Conservation (phyloP, 2,113 vertebrate genomes). For the Struthidea cinerea region DNA sequence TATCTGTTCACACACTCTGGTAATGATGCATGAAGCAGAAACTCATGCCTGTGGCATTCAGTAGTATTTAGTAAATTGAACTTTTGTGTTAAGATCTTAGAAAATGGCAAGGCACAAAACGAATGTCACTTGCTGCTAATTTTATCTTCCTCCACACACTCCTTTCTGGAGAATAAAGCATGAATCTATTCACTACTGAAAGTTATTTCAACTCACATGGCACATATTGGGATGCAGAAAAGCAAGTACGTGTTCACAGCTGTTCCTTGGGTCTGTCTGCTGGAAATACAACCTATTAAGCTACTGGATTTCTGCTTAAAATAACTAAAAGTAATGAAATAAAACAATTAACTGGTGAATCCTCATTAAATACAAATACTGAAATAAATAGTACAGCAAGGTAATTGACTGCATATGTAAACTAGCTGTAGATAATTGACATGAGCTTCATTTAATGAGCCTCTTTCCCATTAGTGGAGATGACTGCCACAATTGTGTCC, state of each 20-base stretch:
- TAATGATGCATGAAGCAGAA: conserved; percentile 38
- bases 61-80: conserved; percentile 51
- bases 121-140: conserved; percentile 27
- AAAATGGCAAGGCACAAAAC: conserved; percentile 52
- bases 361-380: conserved; percentile 41
- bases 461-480: neutral
- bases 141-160: neutral
- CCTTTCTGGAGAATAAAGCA: neutral
- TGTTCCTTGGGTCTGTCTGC: neutral
- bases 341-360: neutral
- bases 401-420: conserved; percentile 50
- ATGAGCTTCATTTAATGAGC: conserved; percentile 20
- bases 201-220: neutral
- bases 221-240: neutral
- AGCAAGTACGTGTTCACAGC: neutral
- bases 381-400: conserved; percentile 39
- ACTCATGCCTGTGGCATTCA: conserved; percentile 22
- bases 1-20: conserved; percentile 54
- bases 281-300: neutral
- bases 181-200: conserved; percentile 6
- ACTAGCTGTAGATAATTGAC: conserved; percentile 43
- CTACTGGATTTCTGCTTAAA: neutral
- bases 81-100: conserved; percentile 57
- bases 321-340: neutral
- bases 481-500: neutral